Percentiles rank a stretch among this genome's conserved stretches.
These are phyloP conservation scores for Maconellicoccus hirsutus DNA, from an alignment of 1,140 invertebrate genomes.

Conservation along the genomic window DNA sequence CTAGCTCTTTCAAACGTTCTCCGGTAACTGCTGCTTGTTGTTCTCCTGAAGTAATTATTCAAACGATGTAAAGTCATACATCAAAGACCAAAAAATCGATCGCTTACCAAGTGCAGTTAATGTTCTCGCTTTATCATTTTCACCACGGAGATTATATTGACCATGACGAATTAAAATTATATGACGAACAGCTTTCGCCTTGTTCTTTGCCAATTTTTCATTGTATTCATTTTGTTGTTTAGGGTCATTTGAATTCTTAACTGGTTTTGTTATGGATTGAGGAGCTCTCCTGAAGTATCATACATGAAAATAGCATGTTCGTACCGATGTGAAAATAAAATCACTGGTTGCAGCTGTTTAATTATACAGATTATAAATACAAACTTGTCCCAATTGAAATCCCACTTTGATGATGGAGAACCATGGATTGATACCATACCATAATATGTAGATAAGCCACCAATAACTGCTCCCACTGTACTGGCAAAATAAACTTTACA, in stretches of 20 bases:
- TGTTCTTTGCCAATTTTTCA: conserved; percentile 31
- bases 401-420: neutral
- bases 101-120: conserved; percentile 64
- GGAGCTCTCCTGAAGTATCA: conserved; percentile 58
- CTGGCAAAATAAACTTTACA: neutral
- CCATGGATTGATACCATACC: neutral
- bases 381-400: conserved; percentile 13
- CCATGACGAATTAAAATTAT: conserved; percentile 89
- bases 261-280: conserved; percentile 52
- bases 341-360: too few species aligned
- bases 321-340: too few species aligned
- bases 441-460: conserved; percentile 1
- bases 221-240: conserved; percentile 45
- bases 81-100: neutral
- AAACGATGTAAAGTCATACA: neutral
- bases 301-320: neutral
- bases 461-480: neutral
- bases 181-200: conserved; percentile 63
- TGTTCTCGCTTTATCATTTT: conserved; percentile 56
- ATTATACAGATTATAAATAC: neutral
- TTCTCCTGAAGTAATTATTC: conserved; percentile 43
- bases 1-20: conserved; percentile 55
- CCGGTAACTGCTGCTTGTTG: conserved; percentile 76
- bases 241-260: conserved; percentile 37
- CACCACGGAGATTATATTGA: conserved; percentile 70